These are phyloP conservation scores for Eulemur mongoz DNA, from an alignment of 2,797 vertebrate genomes.

Conservation along the genomic window DNA sequence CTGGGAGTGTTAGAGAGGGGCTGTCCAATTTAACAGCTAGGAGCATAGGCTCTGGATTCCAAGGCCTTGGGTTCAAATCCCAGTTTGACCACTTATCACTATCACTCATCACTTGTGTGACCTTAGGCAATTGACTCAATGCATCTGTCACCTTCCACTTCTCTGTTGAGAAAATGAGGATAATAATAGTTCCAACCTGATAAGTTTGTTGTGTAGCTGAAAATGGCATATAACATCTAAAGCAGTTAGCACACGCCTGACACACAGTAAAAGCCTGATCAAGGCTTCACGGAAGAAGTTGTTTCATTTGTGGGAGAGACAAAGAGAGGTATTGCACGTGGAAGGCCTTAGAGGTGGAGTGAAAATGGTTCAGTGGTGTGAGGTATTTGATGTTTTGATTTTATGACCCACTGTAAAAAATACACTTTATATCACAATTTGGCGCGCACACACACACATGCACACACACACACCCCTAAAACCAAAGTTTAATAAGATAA, in stretches of 20 bases:
- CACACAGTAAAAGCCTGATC: neutral
- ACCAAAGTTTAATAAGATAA: neutral
- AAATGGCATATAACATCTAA: neutral
- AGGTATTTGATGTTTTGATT: neutral
- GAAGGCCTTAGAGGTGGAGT: neutral
- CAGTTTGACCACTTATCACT: neutral
- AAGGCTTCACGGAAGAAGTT: neutral
- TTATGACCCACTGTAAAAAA: neutral
- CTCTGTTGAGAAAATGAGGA: neutral
- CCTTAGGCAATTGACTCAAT: neutral
- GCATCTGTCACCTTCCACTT: neutral
- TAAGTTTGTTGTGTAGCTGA: neutral
- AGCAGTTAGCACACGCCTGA: neutral
- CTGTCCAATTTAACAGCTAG: neutral
- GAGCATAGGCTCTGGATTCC: neutral
- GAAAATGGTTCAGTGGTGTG: neutral
- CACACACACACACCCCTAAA: neutral
- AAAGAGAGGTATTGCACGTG: neutral
- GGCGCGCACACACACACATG: no score
- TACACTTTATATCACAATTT: neutral
- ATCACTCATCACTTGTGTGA: neutral
- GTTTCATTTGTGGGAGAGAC: neutral
- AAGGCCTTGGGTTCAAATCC: neutral
- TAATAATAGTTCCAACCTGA: neutral
- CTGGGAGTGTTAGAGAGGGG: neutral